phyloP scores from a whole-genome alignment of 2,888 invertebrate genomes.

The Lasioglossum zephyrum region DNA sequence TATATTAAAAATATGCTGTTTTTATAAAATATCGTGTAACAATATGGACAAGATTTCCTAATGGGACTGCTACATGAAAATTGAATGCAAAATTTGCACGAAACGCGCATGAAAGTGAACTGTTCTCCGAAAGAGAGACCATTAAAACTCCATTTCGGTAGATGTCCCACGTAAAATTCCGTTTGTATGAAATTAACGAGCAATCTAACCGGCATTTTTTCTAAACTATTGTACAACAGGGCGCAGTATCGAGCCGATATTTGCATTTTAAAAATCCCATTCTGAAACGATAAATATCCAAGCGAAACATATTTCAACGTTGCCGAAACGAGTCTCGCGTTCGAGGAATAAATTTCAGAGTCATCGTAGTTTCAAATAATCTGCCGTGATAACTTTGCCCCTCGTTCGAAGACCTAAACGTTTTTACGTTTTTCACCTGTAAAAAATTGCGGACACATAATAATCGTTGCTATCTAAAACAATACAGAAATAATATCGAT shows the following conservation, averaged over 20 bases:
- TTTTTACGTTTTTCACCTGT: background rate
- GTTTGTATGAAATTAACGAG: background rate
- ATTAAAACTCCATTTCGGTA: constrained; percentile 7
- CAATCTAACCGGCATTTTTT: background rate
- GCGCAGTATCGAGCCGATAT: background rate
- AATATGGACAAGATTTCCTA: background rate
- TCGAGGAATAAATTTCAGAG: constrained; percentile 28
- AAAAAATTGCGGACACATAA: background rate
- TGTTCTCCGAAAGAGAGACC: background rate
- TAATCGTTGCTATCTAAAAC: background rate
- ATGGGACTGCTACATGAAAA: background rate
- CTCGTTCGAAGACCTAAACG: background rate
- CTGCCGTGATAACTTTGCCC: background rate
- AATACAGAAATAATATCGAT: background rate
- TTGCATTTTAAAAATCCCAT: constrained; percentile 38
- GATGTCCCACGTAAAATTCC: background rate
- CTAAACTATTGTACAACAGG: background rate
- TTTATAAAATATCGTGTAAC: background rate
- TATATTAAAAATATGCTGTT: background rate
- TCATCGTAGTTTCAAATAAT: constrained; percentile 10
- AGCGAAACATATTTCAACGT: constrained; percentile 10
- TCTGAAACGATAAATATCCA: constrained; percentile 14
- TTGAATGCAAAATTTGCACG: constrained; percentile 13
- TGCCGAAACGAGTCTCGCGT: constrained; percentile 16
- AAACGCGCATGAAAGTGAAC: background rate